These are phyloP conservation scores for Beris chalybata DNA, from an alignment of 2,888 invertebrate species.

Conservation along the genomic window DNA sequence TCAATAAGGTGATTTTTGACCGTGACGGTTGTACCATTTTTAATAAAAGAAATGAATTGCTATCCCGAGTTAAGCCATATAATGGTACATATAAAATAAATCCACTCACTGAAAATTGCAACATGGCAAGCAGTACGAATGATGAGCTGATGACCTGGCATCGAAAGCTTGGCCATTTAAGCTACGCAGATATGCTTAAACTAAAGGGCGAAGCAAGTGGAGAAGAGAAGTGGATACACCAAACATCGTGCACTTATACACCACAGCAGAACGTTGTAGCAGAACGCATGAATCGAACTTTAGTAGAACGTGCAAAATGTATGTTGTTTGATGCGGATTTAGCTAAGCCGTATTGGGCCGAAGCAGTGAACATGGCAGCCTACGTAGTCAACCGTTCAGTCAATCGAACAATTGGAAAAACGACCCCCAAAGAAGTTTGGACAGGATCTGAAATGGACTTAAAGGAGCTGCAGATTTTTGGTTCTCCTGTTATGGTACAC, in stretches of 20 bases:
- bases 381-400: no score
- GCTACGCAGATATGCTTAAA: conserved; percentile 32
- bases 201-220: no score
- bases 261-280: conserved; percentile 41
- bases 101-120: conserved; percentile 9
- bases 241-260: conserved; percentile 39
- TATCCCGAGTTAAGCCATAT: background rate
- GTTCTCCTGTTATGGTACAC: conserved; percentile 42
- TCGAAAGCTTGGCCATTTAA: conserved; percentile 39
- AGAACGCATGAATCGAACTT: conserved; percentile 40
- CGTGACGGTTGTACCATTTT: background rate
- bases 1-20: background rate
- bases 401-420: no score
- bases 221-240: conserved; percentile 47
- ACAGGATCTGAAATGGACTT: background rate
- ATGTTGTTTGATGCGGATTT: conserved; percentile 41
- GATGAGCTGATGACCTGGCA: conserved; percentile 37
- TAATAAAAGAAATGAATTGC: background rate
- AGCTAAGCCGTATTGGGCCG: conserved; percentile 45
- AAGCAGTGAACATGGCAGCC: conserved; percentile 42
- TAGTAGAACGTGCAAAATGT: conserved; percentile 42
- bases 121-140: conserved; percentile 8
- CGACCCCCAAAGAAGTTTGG: no score
- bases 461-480: conserved; percentile 45
- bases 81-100: background rate